Conservation (phyloP, 2,797 vertebrate species). For the Melanotaenia parkinsoni region DNA sequence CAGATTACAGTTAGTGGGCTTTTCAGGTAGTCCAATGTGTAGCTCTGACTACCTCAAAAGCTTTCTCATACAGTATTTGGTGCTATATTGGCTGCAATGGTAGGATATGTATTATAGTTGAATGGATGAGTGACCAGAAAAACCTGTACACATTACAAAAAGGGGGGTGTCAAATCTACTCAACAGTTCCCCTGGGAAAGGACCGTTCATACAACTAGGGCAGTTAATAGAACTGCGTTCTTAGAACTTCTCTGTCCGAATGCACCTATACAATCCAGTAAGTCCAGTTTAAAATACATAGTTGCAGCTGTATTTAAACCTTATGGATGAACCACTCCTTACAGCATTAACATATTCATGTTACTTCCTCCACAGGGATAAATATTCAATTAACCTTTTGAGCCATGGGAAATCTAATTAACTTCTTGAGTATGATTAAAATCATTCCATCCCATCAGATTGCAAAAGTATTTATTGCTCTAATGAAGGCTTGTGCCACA, state of each 20-base stretch:
- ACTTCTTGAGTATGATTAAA: constrained; percentile 50
- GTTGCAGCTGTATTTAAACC: constrained; percentile 9
- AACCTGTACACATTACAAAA: background rate
- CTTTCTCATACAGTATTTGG: constrained; percentile 1
- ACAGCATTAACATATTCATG: constrained; percentile 35
- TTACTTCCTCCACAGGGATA: constrained; percentile 46
- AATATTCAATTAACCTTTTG: constrained; percentile 67
- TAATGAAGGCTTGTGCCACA: constrained; percentile 44
- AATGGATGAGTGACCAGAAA: constrained; percentile 1
- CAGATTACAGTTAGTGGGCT: background rate
- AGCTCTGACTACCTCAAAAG: background rate
- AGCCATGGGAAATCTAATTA: constrained; percentile 54
- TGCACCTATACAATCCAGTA: background rate
- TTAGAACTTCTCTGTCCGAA: too few species aligned
- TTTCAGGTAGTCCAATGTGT: background rate
- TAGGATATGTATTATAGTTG: background rate
- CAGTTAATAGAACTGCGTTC: too few species aligned
- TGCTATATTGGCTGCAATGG: background rate
- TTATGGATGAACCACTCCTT: constrained; percentile 10
- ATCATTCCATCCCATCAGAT: constrained; percentile 46
- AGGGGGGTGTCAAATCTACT: background rate
- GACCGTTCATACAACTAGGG: too few species aligned
- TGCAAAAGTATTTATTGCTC: constrained; percentile 49
- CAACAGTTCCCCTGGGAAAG: background rate
- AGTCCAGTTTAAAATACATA: background rate